These are phyloP conservation scores for Ptychadena robeensis DNA, from an alignment of 2,797 vertebrate species.

Conservation along the genomic window DNA sequence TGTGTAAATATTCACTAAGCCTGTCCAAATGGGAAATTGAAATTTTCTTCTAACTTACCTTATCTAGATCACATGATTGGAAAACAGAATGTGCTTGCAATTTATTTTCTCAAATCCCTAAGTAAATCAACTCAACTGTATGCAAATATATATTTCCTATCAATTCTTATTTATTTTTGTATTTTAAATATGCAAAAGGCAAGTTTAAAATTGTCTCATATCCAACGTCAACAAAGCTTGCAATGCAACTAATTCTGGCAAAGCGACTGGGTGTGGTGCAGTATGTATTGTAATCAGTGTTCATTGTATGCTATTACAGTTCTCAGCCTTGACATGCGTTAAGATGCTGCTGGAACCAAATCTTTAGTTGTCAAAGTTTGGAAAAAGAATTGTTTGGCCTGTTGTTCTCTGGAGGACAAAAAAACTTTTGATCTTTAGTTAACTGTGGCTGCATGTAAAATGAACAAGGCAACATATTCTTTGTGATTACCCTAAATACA, in stretches of 20 bases:
- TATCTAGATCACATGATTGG: too few relatives aligned
- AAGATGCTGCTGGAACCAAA: background rate
- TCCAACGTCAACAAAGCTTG: background rate
- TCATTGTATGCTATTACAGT: background rate
- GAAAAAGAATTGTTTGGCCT: background rate
- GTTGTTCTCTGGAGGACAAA: background rate
- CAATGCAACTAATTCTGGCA: background rate
- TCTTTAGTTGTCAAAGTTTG: background rate
- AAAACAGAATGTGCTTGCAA: too few relatives aligned
- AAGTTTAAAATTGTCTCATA: background rate
- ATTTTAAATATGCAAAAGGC: background rate
- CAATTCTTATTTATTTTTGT: too few relatives aligned
- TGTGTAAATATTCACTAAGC: too few relatives aligned
- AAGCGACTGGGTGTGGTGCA: background rate
- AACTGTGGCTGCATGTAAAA: too few relatives aligned
- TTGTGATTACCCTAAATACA: too few relatives aligned
- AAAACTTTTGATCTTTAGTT: background rate
- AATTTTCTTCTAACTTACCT: too few relatives aligned
- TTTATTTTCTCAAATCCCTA: too few relatives aligned
- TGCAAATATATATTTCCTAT: too few relatives aligned
- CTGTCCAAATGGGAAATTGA: too few relatives aligned
- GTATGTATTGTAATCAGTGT: background rate
- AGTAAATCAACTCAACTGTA: too few relatives aligned
- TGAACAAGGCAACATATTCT: too few relatives aligned
- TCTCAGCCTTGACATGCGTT: background rate